phyloP scores from a whole-genome alignment of 2,888 invertebrate species.

The Acronicta leporina region DNA sequence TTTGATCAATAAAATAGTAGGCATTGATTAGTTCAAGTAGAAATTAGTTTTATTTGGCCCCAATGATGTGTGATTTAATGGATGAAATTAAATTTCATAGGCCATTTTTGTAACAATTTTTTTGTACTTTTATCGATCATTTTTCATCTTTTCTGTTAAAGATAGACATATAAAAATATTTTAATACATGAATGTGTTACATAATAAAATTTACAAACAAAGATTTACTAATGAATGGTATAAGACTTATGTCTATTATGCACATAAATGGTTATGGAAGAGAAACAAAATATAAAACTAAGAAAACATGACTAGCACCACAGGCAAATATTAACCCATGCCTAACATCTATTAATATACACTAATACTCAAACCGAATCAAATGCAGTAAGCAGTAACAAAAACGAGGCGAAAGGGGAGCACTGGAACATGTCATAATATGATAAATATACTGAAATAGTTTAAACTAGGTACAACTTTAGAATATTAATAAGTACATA shows the following conservation, averaged over 20 bases:
- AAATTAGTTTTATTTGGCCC: slow-evolving; percentile 59
- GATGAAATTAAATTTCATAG: slow-evolving; percentile 49
- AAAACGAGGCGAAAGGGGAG: slow-evolving; percentile 38
- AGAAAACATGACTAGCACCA: slow-evolving; percentile 70
- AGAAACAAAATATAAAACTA: slow-evolving; percentile 40
- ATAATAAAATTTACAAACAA: slow-evolving; percentile 12
- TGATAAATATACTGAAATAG: too few species aligned
- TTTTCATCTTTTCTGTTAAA: slow-evolving; percentile 43
- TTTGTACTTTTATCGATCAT: slow-evolving; percentile 58
- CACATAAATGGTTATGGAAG: slow-evolving; percentile 26
- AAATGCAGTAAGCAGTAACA: slow-evolving; percentile 53
- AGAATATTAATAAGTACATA: slow-evolving; percentile 1
- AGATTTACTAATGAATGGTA: slow-evolving; percentile 14
- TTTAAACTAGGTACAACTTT: slow-evolving; percentile 3
- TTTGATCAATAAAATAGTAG: slow-evolving; percentile 43
- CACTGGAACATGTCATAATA: too few species aligned
- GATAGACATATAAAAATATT: slow-evolving; percentile 64
- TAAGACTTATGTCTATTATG: slow-evolving; percentile 24
- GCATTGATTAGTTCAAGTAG: slow-evolving; percentile 45
- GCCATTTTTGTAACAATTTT: slow-evolving; percentile 46
- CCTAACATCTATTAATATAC: slow-evolving; percentile 21
- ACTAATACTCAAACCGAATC: slow-evolving; percentile 47
- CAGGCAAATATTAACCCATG: slow-evolving; percentile 56
- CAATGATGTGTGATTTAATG: slow-evolving; percentile 48
- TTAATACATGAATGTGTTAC: slow-evolving; percentile 38